phyloP scores from a whole-genome alignment of 2,888 invertebrate species.

The Euzophera pinguis region DNA sequence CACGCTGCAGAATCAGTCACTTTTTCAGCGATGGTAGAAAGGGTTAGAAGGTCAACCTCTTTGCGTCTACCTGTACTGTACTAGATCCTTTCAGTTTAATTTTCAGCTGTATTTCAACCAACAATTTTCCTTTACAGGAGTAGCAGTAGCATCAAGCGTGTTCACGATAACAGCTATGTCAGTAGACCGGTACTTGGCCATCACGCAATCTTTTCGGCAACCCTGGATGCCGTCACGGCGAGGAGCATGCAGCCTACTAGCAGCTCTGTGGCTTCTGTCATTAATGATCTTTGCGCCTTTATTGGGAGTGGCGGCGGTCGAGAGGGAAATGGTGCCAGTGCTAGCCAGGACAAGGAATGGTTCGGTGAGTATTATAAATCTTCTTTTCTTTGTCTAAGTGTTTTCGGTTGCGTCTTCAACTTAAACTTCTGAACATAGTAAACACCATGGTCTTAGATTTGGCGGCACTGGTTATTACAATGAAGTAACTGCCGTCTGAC shows the following conservation, averaged over 20 bases:
- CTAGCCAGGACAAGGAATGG: slow-evolving; percentile 52
- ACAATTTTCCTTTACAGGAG: slow-evolving; percentile 76
- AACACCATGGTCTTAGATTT: no score
- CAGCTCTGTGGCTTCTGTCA: slow-evolving; percentile 83
- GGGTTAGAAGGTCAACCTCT: no score
- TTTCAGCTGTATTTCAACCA: no score
- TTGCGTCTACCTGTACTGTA: no score
- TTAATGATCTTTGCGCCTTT: slow-evolving; percentile 84
- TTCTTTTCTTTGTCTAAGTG: no score
- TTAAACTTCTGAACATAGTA: no score
- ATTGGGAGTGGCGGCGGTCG: slow-evolving; percentile 73
- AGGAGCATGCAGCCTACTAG: slow-evolving; percentile 82
- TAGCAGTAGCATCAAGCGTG: slow-evolving; percentile 88
- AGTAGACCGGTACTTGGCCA: slow-evolving; percentile 86
- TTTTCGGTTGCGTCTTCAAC: no score
- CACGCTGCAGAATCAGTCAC: no score
- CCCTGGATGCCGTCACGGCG: slow-evolving; percentile 85
- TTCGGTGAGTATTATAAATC: slow-evolving; percentile 43
- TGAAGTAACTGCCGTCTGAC: no score
- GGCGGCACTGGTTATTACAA: no score
- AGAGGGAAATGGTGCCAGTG: slow-evolving; percentile 58
- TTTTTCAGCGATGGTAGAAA: no score
- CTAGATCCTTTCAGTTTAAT: no score
- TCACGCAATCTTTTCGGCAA: slow-evolving; percentile 86
- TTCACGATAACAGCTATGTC: slow-evolving; percentile 90